These are phyloP conservation scores for Rattus rattus DNA, from an alignment of 2,113 vertebrate genomes.

Conservation along the genomic window DNA sequence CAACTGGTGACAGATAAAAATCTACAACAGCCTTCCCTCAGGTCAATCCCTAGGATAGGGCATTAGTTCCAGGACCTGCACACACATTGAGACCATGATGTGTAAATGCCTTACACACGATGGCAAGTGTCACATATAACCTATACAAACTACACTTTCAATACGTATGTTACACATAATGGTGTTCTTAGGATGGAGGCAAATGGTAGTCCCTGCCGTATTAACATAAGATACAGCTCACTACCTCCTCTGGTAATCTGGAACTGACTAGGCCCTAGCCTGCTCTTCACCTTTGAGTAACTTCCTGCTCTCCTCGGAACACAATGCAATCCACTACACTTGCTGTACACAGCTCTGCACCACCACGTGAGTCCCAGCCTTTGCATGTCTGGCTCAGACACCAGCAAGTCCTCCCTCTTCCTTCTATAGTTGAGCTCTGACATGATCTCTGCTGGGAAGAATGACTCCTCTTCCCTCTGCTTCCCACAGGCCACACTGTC, in stretches of 20 bases:
- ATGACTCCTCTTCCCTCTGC: background rate
- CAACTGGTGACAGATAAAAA: background rate
- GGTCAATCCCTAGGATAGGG: background rate
- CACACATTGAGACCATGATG: background rate
- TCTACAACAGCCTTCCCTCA: background rate
- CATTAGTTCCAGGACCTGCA: background rate
- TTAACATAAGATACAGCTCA: background rate
- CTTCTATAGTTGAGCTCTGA: background rate
- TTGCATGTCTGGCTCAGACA: background rate
- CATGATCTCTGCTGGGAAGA: constrained; percentile 25
- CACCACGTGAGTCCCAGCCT: background rate
- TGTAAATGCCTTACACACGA: background rate
- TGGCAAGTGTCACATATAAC: background rate
- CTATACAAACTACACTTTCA: background rate
- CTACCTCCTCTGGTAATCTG: constrained; percentile 2
- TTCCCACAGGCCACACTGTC: background rate
- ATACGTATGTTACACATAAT: background rate
- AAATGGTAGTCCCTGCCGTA: constrained; percentile 13
- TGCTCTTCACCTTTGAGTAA: background rate
- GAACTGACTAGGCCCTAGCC: background rate
- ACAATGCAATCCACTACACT: background rate
- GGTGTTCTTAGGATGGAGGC: background rate
- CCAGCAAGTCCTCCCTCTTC: background rate
- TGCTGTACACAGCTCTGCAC: background rate
- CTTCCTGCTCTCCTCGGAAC: background rate